These are phyloP conservation scores for Thalassophryne amazonica DNA, from an alignment of 2,797 vertebrate genomes.

Conservation along the genomic window DNA sequence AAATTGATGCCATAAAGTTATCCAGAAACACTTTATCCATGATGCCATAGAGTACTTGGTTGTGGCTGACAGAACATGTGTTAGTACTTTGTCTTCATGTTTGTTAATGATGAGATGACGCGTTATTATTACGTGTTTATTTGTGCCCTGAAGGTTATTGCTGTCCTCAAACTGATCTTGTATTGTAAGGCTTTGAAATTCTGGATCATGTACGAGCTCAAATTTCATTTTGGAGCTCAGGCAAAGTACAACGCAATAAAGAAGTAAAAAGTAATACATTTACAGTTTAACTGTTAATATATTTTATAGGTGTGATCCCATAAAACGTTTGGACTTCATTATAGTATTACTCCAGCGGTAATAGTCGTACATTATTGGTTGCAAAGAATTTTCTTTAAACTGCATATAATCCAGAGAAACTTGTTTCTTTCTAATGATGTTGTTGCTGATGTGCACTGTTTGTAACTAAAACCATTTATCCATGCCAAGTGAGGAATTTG, in stretches of 20 bases:
- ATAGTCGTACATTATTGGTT: constrained; percentile 4
- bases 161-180: constrained; percentile 32
- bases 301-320: constrained; percentile 30
- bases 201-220: constrained; percentile 17
- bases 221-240: constrained; percentile 23
- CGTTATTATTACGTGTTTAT: constrained; percentile 59
- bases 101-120: constrained; percentile 40
- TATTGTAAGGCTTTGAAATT: constrained; percentile 31
- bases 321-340: constrained; percentile 43
- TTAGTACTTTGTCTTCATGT: constrained; percentile 44
- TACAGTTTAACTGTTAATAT: constrained; percentile 35
- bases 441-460: neutral
- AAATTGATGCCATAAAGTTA: constrained; percentile 4
- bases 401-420: constrained; percentile 19
- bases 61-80: constrained; percentile 51
- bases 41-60: constrained; percentile 25
- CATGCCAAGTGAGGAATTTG: constrained; percentile 18
- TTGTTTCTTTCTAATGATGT: constrained; percentile 2
- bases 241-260: constrained; percentile 3
- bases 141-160: constrained; percentile 52
- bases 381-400: constrained; percentile 18
- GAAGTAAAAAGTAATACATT: constrained; percentile 11
- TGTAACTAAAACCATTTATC: neutral
- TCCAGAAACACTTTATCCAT: neutral
- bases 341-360: too few species aligned